phyloP scores from a whole-genome alignment of 1,140 invertebrate species.

The Cotesia chilonis region DNA sequence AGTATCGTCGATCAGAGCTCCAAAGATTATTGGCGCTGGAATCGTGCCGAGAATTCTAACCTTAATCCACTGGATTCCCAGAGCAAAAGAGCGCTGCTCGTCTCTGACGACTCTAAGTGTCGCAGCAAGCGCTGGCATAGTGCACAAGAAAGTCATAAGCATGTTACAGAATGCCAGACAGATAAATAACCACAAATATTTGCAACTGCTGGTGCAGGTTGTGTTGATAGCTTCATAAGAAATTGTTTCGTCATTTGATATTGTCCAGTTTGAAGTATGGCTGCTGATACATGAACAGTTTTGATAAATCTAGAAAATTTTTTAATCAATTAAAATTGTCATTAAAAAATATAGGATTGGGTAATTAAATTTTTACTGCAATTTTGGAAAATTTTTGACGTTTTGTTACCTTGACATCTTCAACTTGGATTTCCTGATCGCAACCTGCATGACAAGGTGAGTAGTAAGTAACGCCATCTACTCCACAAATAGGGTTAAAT shows the following conservation, averaged over 20 bases:
- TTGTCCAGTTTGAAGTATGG: conserved; percentile 39
- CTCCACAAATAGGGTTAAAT: conserved; percentile 79
- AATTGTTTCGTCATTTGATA: conserved; percentile 45
- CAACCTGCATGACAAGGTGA: conserved; percentile 88
- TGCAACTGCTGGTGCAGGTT: conserved; percentile 72
- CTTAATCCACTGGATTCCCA: conserved; percentile 89
- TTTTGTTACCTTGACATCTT: conserved; percentile 50
- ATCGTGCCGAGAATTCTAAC: conserved; percentile 84
- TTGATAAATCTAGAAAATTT: conserved; percentile 62
- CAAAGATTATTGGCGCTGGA: conserved; percentile 86
- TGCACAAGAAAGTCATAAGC: conserved; percentile 79
- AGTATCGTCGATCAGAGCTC: conserved; percentile 82
- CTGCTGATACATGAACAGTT: conserved; percentile 68
- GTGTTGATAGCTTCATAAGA: conserved; percentile 70
- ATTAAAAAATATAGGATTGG: no score
- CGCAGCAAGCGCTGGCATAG: conserved; percentile 80
- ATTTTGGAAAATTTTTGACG: no score
- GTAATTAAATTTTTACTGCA: no score
- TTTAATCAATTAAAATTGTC: background rate
- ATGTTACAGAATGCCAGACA: conserved; percentile 75
- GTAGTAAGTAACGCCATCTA: conserved; percentile 82
- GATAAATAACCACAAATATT: conserved; percentile 74
- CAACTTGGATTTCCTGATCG: conserved; percentile 56
- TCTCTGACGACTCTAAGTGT: conserved; percentile 82
- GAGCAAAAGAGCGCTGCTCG: conserved; percentile 84